Conservation (phyloP, 2,888 invertebrate genomes). For the Troilus luridus region DNA sequence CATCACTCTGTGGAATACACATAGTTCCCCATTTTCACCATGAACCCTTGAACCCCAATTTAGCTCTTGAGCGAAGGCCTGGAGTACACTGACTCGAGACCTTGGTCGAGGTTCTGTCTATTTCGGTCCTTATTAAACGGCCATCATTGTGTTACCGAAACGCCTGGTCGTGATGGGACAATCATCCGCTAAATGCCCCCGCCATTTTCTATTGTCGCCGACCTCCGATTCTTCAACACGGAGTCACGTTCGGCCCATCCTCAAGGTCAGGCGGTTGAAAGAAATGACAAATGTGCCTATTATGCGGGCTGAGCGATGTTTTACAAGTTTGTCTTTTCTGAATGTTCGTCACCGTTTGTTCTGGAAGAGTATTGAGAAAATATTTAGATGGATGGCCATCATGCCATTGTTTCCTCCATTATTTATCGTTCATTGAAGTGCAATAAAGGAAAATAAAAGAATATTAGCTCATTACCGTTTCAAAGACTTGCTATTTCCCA, state of each 20-base stretch:
- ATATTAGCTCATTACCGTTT: background rate
- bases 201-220: background rate
- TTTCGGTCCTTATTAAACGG: slow-evolving; percentile 24
- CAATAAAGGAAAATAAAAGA: background rate
- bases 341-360: background rate
- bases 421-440: slow-evolving; percentile 13
- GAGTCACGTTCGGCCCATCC: slow-evolving; percentile 14
- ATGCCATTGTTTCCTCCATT: background rate
- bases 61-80: background rate
- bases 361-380: background rate
- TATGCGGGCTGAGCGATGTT: background rate
- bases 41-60: background rate
- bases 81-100: background rate
- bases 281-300: slow-evolving; percentile 13
- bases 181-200: background rate
- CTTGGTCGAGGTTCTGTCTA: background rate
- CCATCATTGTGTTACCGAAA: background rate
- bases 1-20: background rate
- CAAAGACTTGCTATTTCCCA: background rate
- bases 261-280: slow-evolving; percentile 2
- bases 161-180: slow-evolving; percentile 28
- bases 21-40: background rate
- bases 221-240: background rate
- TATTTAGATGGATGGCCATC: slow-evolving; percentile 10
- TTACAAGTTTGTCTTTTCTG: slow-evolving; percentile 36